Base-by-base conservation (phyloP, 2,888 invertebrate species). In the Hybos culiciformis region DNA sequence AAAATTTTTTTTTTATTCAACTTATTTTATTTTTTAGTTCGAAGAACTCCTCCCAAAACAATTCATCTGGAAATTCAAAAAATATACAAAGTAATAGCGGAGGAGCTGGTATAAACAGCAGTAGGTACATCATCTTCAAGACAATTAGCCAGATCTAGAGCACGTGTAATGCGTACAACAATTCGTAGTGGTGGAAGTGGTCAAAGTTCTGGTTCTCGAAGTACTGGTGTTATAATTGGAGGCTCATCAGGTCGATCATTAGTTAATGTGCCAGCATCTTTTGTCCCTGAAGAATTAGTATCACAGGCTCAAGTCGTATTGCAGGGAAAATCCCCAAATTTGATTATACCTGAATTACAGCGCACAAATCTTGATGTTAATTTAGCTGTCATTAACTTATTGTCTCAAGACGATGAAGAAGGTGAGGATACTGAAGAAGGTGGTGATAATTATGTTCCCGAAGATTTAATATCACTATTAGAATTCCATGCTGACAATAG, bases 281-380 rank as follows among this genome's bases (percentile, higher is more conserved):
- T 91, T 64, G 96, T 97, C 33, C 98, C 98, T 1, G 98, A 98
- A 70, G 97, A 98, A 62, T 76, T 98, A 45, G 90, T 98, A 48
- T 85, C 93, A 18, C 96, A 96, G 63, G 90, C 88, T 24, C 88
- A 91, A 71, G 88, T 90, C 39, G 88, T 90, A 18, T 69, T 91
- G 34, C 90, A 98, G 71, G 97, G 97, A 51, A 98, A 97, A 69
- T 94, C 94, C 57, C 74, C 97, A 51, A 96, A 90, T 71, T 75
- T 97, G 45, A 98, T 98, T 53, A 92, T 98, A 55, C 75, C 97
- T 57, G 98, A 98, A 69, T 71, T 98, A 53, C 96, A 96, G 81
- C 77, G 91, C 59, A 90, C 93, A 60, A 98, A 97, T 72, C 72
- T 99, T 58, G 98, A 99, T 70, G 98, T 99, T 38, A 99, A 99